Conservation (phyloP, 2,888 invertebrate genomes). For the Pinctada fucata region DNA sequence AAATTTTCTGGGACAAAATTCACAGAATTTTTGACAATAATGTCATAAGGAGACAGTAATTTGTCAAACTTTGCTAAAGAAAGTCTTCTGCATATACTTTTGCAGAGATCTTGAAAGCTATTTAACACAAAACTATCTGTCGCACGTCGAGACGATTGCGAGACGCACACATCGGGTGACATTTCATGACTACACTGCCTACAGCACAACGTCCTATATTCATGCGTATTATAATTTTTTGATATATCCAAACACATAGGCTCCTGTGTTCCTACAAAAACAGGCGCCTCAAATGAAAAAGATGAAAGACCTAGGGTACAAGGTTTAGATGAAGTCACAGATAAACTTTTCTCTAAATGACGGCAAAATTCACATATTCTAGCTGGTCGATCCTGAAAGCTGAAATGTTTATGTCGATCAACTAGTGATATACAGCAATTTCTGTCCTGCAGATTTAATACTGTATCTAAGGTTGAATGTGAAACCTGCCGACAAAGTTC, state of each 20-base stretch:
- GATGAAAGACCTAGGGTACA: slow-evolving; percentile 26
- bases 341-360: slow-evolving; percentile 17
- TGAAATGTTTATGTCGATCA: not conserved
- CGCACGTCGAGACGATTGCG: slow-evolving; percentile 41
- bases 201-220: slow-evolving; percentile 63
- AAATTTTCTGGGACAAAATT: slow-evolving; percentile 47
- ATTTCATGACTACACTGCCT: slow-evolving; percentile 43
- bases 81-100: slow-evolving; percentile 55
- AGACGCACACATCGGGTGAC: slow-evolving; percentile 38
- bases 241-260: slow-evolving; percentile 58
- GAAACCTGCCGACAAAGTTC: slow-evolving; percentile 5
- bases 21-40: slow-evolving; percentile 30
- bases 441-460: not conserved
- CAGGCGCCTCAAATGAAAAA: slow-evolving; percentile 21
- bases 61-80: slow-evolving; percentile 56
- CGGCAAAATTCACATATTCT: slow-evolving; percentile 24
- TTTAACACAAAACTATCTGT: slow-evolving; percentile 61
- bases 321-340: not conserved
- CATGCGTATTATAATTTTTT: slow-evolving; percentile 61
- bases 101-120: slow-evolving; percentile 46
- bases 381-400: not conserved
- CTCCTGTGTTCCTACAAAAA: slow-evolving; percentile 35
- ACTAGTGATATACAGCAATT: slow-evolving; percentile 28
- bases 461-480: slow-evolving; percentile 1
- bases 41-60: slow-evolving; percentile 42